phyloP scores from a whole-genome alignment of 1,140 invertebrate species.

The Bicyclus anynana region DNA sequence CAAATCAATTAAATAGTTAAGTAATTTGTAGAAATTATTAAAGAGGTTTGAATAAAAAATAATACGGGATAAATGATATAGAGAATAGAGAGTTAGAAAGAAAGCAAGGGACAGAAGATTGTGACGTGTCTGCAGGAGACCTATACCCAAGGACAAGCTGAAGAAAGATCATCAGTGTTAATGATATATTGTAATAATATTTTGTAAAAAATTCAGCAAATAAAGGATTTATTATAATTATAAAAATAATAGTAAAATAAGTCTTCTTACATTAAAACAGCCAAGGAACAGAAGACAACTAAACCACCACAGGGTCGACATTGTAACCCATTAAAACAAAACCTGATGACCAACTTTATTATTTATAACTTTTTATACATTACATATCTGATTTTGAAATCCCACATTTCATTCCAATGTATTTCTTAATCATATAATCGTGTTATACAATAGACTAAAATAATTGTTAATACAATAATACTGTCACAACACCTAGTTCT shows the following conservation, averaged over 20 bases:
- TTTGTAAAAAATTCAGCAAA: no score
- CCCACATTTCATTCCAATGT: neutral
- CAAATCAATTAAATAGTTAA: no score
- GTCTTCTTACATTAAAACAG: conserved; percentile 30
- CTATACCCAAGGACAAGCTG: no score
- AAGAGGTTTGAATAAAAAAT: no score
- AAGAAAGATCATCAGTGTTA: no score
- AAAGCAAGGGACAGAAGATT: no score
- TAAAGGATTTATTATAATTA: no score
- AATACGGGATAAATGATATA: no score
- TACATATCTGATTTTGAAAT: conserved; percentile 24
- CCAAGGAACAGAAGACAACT: conserved; percentile 24
- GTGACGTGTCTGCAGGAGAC: no score
- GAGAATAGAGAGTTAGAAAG: no score
- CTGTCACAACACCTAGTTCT: neutral
- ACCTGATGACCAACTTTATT: conserved; percentile 7
- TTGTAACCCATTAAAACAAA: conserved; percentile 20
- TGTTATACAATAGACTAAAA: conserved; percentile 2
- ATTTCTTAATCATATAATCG: conserved; percentile 7
- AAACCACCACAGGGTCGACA: conserved; percentile 31
- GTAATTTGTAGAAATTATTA: no score
- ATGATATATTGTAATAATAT: no score
- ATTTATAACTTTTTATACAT: conserved; percentile 18
- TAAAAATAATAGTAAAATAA: neutral
- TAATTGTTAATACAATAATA: neutral